Conservation (phyloP, 2,888 invertebrate species). For the Philhelius pedissequus region DNA sequence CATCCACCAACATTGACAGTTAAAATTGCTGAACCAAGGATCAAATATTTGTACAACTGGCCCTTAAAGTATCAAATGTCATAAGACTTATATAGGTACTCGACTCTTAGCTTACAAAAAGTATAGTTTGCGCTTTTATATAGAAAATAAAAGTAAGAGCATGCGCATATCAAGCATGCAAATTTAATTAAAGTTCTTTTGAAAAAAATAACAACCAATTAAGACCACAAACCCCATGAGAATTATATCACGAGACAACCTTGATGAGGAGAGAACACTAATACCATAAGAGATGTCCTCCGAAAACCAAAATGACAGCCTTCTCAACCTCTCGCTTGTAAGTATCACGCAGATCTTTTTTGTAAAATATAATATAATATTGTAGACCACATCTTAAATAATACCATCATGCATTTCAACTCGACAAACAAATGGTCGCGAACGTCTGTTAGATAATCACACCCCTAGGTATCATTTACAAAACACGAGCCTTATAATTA, state of each 20-base stretch:
- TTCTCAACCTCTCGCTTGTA: not conserved
- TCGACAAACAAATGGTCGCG: conserved; percentile 56
- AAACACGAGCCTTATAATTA: conserved; percentile 64
- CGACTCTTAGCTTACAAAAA: too few relatives aligned
- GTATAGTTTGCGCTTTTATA: too few relatives aligned
- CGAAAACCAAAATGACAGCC: not conserved
- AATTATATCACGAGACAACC: not conserved
- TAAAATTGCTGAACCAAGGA: too few relatives aligned
- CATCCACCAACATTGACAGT: too few relatives aligned
- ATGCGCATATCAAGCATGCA: not conserved
- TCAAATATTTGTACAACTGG: too few relatives aligned
- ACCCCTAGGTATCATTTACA: conserved; percentile 63
- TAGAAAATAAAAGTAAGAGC: too few relatives aligned
- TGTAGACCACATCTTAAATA: conserved; percentile 13
- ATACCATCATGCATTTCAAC: conserved; percentile 16
- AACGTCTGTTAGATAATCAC: conserved; percentile 62
- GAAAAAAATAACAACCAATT: not conserved
- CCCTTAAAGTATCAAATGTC: too few relatives aligned
- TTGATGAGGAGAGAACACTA: not conserved
- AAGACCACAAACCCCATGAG: not conserved
- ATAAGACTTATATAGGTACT: too few relatives aligned
- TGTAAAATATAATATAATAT: not conserved
- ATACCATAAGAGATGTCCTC: not conserved
- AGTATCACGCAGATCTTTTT: not conserved
- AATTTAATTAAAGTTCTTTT: not conserved